Base-by-base conservation (phyloP, 2,113 vertebrate species). In the Clarias macrocephalus region DNA sequence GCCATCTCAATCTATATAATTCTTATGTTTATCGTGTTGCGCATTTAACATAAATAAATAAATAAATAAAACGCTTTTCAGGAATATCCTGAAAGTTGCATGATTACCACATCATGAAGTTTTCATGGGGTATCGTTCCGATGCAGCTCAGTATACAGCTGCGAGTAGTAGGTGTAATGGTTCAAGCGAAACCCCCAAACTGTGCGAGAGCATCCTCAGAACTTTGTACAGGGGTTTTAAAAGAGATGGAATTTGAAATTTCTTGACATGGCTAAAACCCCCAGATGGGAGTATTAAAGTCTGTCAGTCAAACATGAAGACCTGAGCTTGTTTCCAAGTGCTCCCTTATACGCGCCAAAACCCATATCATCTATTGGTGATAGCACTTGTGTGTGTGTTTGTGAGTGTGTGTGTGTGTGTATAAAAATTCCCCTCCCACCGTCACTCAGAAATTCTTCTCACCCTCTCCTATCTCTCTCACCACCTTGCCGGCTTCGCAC, bases 401-500 rank as follows among this genome's bases (percentile, higher is more conserved):
- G 48, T 48, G 48, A 8, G 48, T 42, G 42, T 42, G 42, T 42
- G 42, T 42, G 42, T 42, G 42, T 42, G 42, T 42, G 42, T 42
- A 42, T 42, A 77, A 88, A 56, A 15, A 37, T 37, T 79, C 52
- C 25, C 37, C 66, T 37, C 60, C 25, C 76, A 37, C 79, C 86
- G 77, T 90, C 76, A 65, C 33, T 77, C 83, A 79, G 83, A 68
- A 75, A 87, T 87, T 85, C 85, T 81, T 87, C 86, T 42, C 65
- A 79, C 56, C 86, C 65, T 65, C 72, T 62, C 85, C n/a, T 91
- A 91, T 91, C 90, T 89, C 88, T 83, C 57, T 75, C 56, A 70
- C 70, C 90, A 91, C 90, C 85, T 91, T 89, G 88, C 82, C 81
- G 72, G 85, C 85, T 87, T n/a, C 62, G 60, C 80, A 68, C 80